These are phyloP conservation scores for Drosophila varians DNA, from an alignment of 1,140 invertebrate species.

Conservation along the genomic window DNA sequence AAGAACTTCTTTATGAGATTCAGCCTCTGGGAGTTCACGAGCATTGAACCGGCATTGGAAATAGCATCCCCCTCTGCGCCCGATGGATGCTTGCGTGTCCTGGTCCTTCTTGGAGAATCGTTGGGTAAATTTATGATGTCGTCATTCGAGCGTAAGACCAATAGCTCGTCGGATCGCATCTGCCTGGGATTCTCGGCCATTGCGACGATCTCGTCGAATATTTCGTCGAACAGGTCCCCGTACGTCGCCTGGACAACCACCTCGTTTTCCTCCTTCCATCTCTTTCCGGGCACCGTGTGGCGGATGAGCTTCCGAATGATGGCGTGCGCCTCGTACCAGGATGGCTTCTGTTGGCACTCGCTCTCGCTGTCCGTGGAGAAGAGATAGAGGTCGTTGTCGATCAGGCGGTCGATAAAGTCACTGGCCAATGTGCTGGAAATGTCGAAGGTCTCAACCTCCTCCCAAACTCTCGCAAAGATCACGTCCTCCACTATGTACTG, in stretches of 20 bases:
- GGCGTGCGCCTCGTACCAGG: constrained; percentile 42
- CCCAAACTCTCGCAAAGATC: constrained; percentile 42
- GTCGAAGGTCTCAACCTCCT: constrained; percentile 54
- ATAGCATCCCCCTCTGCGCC: no score
- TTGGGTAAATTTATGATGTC: neutral
- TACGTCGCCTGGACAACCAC: constrained; percentile 47
- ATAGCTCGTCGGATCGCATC: constrained; percentile 9
- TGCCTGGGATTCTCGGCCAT: neutral
- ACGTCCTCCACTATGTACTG: constrained; percentile 71
- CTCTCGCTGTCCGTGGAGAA: constrained; percentile 66
- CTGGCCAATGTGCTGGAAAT: constrained; percentile 29
- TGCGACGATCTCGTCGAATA: constrained; percentile 35
- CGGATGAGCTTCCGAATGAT: constrained; percentile 69
- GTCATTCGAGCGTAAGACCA: neutral
- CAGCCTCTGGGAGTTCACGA: neutral
- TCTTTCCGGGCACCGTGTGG: constrained; percentile 60
- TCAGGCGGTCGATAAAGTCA: constrained; percentile 68
- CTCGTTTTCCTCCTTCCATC: constrained; percentile 66
- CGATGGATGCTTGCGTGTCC: no score
- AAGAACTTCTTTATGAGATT: constrained; percentile 9
- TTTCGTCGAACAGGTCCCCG: constrained; percentile 46
- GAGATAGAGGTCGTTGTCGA: constrained; percentile 68
- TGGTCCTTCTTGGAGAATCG: neutral
- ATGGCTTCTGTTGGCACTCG: constrained; percentile 6
- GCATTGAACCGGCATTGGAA: no score